Evolutionary conservation across 2,888 invertebrate genomes (phyloP), one percentile per base, ranked within the genome.

Genomic region (Hecatera dysodea): DNA sequence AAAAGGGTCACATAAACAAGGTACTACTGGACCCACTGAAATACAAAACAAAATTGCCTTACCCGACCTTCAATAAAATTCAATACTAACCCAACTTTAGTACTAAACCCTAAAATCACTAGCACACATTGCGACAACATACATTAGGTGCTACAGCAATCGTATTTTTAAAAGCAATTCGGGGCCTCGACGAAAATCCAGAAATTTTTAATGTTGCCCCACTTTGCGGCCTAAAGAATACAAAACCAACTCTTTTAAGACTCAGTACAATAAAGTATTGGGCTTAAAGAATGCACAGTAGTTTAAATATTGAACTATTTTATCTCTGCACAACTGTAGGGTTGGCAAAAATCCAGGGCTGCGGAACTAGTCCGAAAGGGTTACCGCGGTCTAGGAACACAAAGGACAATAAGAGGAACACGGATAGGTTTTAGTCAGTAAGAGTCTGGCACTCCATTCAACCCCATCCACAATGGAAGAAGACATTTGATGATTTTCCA

Each of bases 101-200:
- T 50, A 78, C 44, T n/a, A 57, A 39, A 52, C 36, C 15, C 24
- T 63, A 59, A 77, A 53, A 77, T 77, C 46, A 44, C 53, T 44
- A 24, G 9, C 17, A 36, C 19, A 53, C 22, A 56, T 11, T 50
- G 57, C 57, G 48, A 67, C 62, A 42, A 27, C 22, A n/a, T 39
- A 44, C 12, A 55, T 61, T 44, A 44, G 44, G 19, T 44, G 24
- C 33, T 15, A 33, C 24, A 44, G 48, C 62, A 60, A 61, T 73
- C 70, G 78, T 77, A 77, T 80, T 71, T 80, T 53, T 42, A 24
- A 67, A 79, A 80, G 67, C 67, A 81, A 81, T 76, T 79, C 17
- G 7, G 50, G 29, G 33, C 19, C 9, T 55, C 56, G 44, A 27
- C 39, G 48, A 46, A 56, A 36, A 36, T 29, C 55, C 22, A 33